Evolutionary conservation across 2,797 vertebrate genomes (phyloP).

Genomic region (Calcarius lapponicus): DNA sequence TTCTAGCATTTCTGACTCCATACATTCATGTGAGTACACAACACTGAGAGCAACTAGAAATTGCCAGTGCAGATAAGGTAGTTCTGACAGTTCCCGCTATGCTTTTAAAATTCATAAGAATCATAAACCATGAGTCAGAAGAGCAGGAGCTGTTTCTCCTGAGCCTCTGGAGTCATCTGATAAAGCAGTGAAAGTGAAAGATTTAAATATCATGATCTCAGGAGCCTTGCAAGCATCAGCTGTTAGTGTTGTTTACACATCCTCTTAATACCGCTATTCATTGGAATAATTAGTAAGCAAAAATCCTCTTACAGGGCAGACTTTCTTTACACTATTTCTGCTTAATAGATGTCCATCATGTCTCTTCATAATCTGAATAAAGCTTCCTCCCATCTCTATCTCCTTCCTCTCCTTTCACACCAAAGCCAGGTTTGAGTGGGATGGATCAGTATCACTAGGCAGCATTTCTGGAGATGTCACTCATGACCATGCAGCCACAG

Average conservation of each 20-base stretch:
- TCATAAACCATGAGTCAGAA: not conserved
- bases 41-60: not conserved
- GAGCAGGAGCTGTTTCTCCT: not conserved
- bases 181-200: not conserved
- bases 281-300: not conserved
- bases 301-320: not conserved
- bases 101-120: not conserved
- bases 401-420: not conserved
- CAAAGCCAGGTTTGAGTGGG: not conserved
- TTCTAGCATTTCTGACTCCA: not conserved
- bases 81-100: not conserved
- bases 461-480: not conserved
- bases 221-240: not conserved
- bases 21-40: not conserved
- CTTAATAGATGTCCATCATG: not conserved
- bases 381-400: not conserved
- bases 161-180: not conserved
- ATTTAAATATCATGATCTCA: not conserved
- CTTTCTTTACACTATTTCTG: not conserved
- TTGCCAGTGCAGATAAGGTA: not conserved
- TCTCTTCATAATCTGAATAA: not conserved
- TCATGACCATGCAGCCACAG: not conserved
- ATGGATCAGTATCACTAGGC: not conserved
- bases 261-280: not conserved
- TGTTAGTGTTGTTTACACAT: not conserved